phyloP scores from a whole-genome alignment of 2,888 invertebrate species.

The Ophraella communa region DNA sequence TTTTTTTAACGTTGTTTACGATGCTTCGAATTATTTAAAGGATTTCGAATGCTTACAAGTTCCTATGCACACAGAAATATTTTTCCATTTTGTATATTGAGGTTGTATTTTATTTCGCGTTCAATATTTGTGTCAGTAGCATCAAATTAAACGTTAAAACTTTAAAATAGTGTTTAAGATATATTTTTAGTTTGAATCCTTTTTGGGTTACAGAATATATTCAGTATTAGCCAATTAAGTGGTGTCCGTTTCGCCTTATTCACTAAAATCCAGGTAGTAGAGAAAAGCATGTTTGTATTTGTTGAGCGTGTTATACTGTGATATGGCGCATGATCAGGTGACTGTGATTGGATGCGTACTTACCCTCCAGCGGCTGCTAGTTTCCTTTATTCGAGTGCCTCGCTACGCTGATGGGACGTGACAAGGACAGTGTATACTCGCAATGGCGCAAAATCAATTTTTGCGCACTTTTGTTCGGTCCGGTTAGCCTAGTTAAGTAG shows the following conservation, averaged over 20 bases:
- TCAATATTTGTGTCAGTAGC: no score
- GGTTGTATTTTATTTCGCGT: no score
- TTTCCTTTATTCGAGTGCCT: constrained; percentile 60
- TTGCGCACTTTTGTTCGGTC: constrained; percentile 47
- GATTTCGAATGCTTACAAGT: constrained; percentile 30
- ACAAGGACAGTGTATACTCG: constrained; percentile 56
- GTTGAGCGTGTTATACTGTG: constrained; percentile 60
- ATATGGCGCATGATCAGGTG: constrained; percentile 62
- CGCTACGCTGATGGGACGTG: constrained; percentile 60
- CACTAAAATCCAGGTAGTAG: constrained; percentile 14
- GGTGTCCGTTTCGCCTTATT: background rate
- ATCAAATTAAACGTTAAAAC: no score
- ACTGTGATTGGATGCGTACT: constrained; percentile 59
- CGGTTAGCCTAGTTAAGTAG: constrained; percentile 57
- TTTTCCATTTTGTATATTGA: background rate
- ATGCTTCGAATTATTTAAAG: constrained; percentile 23
- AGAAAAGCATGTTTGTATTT: constrained; percentile 52
- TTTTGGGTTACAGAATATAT: background rate
- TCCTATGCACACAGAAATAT: constrained; percentile 20
- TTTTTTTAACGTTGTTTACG: constrained; percentile 28
- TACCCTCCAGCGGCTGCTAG: constrained; percentile 60
- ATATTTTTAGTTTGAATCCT: no score
- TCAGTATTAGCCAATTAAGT: background rate
- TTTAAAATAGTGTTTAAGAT: no score
- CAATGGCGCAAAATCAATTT: constrained; percentile 37